These are phyloP conservation scores for Parus major DNA, from an alignment of 2,113 vertebrate genomes.

Conservation along the genomic window DNA sequence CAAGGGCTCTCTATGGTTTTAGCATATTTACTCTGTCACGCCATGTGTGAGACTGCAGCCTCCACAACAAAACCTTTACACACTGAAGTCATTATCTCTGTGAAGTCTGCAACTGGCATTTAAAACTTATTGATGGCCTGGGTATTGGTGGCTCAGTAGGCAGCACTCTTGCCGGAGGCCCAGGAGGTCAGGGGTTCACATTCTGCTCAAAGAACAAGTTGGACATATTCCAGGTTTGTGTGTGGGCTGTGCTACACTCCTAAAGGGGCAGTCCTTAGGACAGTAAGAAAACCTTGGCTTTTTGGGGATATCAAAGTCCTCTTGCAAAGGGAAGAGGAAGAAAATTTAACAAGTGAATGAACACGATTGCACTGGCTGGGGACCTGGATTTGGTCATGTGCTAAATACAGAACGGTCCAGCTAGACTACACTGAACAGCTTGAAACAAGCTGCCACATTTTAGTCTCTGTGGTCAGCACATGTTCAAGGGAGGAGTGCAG, in stretches of 20 bases:
- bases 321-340: slow-evolving; percentile 2
- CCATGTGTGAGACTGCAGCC: slow-evolving; percentile 32
- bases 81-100: slow-evolving; percentile 61
- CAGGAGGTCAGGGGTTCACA: slow-evolving; percentile 53
- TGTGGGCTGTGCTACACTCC: slow-evolving; percentile 50
- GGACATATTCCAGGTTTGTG: slow-evolving; percentile 41
- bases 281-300: slow-evolving; percentile 25
- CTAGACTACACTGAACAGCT: background rate
- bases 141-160: slow-evolving; percentile 59
- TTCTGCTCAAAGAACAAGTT: slow-evolving; percentile 58
- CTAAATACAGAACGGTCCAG: background rate
- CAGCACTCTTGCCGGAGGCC: slow-evolving; percentile 54
- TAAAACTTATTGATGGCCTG: slow-evolving; percentile 61
- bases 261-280: slow-evolving; percentile 14
- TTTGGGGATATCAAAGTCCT: slow-evolving; percentile 24
- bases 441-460: background rate
- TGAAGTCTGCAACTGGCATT: slow-evolving; percentile 57
- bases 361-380: background rate
- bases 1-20: slow-evolving; percentile 38
- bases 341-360: background rate
- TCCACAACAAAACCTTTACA: slow-evolving; percentile 48
- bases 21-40: slow-evolving; percentile 46
- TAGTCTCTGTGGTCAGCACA: background rate
- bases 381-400: background rate
- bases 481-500: background rate